phyloP scores from a whole-genome alignment of 1,140 invertebrate species.

The Acyrthosiphon pisum region DNA sequence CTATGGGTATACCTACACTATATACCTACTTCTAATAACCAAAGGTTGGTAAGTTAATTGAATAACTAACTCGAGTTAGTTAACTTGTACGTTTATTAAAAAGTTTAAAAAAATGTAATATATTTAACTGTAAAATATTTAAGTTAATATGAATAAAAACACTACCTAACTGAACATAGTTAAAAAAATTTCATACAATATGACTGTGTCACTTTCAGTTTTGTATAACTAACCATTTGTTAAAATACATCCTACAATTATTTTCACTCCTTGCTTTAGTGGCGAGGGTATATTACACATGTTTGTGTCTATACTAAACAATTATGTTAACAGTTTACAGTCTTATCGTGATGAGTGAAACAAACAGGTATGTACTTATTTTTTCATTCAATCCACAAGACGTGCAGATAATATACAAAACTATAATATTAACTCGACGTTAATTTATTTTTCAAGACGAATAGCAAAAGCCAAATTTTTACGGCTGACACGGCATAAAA shows the following conservation, averaged over 20 bases:
- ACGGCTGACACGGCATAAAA: neutral
- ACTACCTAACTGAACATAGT: neutral
- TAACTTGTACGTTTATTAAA: neutral
- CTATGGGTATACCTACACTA: neutral
- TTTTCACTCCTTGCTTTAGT: neutral
- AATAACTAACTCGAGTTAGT: neutral
- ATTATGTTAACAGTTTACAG: neutral
- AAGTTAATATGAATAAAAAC: neutral
- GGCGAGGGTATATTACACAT: neutral
- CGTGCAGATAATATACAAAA: constrained; percentile 55
- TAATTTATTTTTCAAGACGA: neutral
- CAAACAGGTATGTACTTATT: neutral
- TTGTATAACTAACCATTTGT: neutral
- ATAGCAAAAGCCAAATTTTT: neutral
- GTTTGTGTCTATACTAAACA: neutral
- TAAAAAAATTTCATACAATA: neutral
- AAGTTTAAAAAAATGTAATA: neutral
- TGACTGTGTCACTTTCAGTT: no score
- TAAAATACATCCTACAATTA: neutral
- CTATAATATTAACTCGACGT: neutral
- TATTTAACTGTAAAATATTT: neutral
- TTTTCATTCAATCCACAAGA: neutral
- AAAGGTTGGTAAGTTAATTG: neutral
- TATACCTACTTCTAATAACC: neutral
- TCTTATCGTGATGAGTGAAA: neutral